phyloP scores from a whole-genome alignment of 2,113 vertebrate genomes.

The Sula dactylatra region DNA sequence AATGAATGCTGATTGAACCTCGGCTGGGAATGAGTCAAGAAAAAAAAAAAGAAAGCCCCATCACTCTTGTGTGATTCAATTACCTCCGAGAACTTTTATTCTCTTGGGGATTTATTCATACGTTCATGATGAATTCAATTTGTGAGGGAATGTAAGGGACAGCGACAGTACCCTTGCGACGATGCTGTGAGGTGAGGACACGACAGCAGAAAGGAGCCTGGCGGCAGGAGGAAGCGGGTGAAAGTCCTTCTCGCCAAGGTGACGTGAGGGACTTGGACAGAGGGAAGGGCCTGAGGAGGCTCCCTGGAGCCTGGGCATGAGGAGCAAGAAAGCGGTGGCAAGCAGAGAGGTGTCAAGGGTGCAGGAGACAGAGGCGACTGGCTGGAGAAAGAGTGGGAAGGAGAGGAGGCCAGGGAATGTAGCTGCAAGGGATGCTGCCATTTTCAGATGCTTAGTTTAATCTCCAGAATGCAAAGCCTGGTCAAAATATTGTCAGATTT shows the following conservation, averaged over 20 bases:
- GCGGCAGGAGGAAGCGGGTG: fast-evolving
- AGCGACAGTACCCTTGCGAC: fast-evolving
- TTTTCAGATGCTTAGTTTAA: conserved; percentile 3
- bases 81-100: conserved; percentile 53
- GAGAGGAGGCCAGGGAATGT: background rate
- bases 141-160: conserved; percentile 14
- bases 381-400: background rate
- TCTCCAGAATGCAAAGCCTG: background rate
- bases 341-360: background rate
- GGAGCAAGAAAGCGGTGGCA: background rate
- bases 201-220: background rate
- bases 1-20: conserved; percentile 71
- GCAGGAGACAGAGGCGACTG: background rate
- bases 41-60: conserved; percentile 2
- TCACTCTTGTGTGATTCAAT: conserved; percentile 65
- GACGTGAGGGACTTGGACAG: background rate
- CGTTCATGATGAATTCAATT: conserved; percentile 27
- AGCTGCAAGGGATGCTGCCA: background rate
- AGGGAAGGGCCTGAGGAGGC: background rate
- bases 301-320: background rate
- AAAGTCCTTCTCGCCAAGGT: background rate
- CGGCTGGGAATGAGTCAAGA: conserved; percentile 46
- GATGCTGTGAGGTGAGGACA: background rate
- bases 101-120: conserved; percentile 48
- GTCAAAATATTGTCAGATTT: conserved; percentile 58